Evolutionary conservation across 2,113 vertebrate species (phyloP).

Genomic region (Cebidichthys violaceus): DNA sequence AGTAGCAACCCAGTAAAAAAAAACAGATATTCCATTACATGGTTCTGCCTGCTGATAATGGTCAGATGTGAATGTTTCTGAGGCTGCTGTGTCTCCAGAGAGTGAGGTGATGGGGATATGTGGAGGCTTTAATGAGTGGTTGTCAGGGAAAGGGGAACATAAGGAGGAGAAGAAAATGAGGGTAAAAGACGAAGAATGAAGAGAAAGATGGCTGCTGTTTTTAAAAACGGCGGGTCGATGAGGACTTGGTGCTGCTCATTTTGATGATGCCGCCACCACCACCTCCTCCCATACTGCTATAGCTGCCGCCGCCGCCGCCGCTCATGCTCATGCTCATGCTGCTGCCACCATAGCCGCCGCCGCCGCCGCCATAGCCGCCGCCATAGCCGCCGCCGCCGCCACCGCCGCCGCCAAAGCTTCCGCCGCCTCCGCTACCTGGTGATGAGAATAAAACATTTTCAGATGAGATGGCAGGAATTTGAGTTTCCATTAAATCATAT

Average conservation of each 20-base stretch:
- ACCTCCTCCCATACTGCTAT: not conserved
- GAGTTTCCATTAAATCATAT: not conserved
- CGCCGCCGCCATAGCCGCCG: not conserved
- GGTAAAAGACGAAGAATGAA: conserved; percentile 11
- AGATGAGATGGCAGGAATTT: not conserved
- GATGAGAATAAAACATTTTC: conserved; percentile 17
- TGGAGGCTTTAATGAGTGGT: not conserved
- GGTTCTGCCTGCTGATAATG: conserved; percentile 1
- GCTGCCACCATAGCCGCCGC: not conserved
- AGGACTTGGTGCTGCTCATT: not conserved
- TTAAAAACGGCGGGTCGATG: not conserved
- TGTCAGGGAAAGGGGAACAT: not conserved
- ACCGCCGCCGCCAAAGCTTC: not conserved
- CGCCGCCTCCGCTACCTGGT: not conserved
- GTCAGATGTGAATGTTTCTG: conserved; percentile 14
- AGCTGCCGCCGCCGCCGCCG: not conserved
- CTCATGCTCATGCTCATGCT: no score
- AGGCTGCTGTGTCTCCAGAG: conserved; percentile 15
- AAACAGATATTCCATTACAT: conserved; percentile 1
- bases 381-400: not conserved
- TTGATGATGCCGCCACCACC: accelerated
- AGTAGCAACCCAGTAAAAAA: not conserved
- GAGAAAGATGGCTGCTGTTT: not conserved
- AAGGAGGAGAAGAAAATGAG: conserved; percentile 28
- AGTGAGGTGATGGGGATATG: not conserved